Base-by-base conservation (phyloP, 1,140 invertebrate genomes). In the Drosophila mayri region DNA sequence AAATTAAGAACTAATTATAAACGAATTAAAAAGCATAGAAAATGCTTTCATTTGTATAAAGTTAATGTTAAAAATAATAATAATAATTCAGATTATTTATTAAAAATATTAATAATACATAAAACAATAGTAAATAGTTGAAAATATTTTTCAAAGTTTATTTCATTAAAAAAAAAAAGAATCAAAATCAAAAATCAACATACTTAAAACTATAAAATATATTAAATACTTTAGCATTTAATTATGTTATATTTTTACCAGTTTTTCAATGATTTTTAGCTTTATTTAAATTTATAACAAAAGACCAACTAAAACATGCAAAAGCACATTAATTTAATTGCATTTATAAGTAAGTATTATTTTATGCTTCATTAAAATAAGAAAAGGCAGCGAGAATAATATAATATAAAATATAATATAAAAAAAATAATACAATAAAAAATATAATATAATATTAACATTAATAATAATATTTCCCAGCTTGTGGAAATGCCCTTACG, bases 401-500 rank as follows among this genome's bases (percentile, higher is more conserved):
- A 32, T 32, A 2, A 10, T 32, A 32, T n/a, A n/a, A n/a, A 22
- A 22, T 37, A 37, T 35, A 12, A 35, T 35, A 35, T 35, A n/a
- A n/a, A n/a, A n/a, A n/a, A n/a, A n/a, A n/a, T n/a, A n/a, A n/a
- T n/a, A n/a, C n/a, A n/a, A n/a, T n/a, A n/a, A n/a, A n/a, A n/a
- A n/a, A n/a, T n/a, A n/a, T n/a, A 37, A 14, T 14, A 16, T 38
- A 6, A 35, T 4, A 35, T 12, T 10, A 35, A 35, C 4, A 35
- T 2, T 35, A 12, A 11, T 1, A n/a, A 5, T 8, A 1, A 14
- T 9, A 32, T 14, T 52, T 52, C 4, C 12, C 12, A 1, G 8
- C 52, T 55, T 55, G 14, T 55, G 52, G 52, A 55, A 55, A 55
- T 38, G 52, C 3, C 52, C 52, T 55, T 55, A 55, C 22, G 9